These are phyloP conservation scores for Ectemnius cavifrons DNA, from an alignment of 2,888 invertebrate genomes.

Conservation along the genomic window DNA sequence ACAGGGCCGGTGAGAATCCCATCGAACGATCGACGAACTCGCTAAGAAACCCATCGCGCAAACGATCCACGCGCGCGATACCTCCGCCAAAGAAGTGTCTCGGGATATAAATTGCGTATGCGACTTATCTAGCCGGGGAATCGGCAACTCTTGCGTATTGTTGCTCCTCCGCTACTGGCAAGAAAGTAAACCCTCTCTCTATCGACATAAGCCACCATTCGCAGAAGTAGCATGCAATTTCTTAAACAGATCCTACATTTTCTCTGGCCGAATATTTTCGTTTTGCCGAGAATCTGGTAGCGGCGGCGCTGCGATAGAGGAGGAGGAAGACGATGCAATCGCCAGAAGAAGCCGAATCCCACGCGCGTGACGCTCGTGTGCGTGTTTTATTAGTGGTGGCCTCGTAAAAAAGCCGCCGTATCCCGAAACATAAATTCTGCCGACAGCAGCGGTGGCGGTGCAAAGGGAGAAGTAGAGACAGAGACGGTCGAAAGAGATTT, in stretches of 20 bases:
- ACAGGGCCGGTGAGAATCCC: constrained; percentile 53
- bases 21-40: constrained; percentile 63
- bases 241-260: background rate
- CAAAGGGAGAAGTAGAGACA: too few species aligned
- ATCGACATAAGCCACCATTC: too few species aligned
- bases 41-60: constrained; percentile 50
- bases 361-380: constrained; percentile 41
- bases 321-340: constrained; percentile 25
- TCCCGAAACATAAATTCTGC: constrained; percentile 50
- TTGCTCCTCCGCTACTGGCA: background rate
- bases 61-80: constrained; percentile 54
- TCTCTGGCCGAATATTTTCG: background rate
- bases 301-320: constrained; percentile 17
- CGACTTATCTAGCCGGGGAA: background rate
- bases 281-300: constrained; percentile 9
- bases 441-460: constrained; percentile 9
- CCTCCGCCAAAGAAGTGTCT: constrained; percentile 34
- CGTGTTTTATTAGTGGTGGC: constrained; percentile 55
- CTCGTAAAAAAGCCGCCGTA: constrained; percentile 49
- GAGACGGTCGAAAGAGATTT: background rate
- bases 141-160: constrained; percentile 8
- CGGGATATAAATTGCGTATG: constrained; percentile 24
- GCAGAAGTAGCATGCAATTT: too few species aligned
- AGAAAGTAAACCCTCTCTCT: background rate
- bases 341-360: constrained; percentile 42